Conservation (phyloP, 2,797 vertebrate genomes). For the Microcaecilia unicolor region DNA sequence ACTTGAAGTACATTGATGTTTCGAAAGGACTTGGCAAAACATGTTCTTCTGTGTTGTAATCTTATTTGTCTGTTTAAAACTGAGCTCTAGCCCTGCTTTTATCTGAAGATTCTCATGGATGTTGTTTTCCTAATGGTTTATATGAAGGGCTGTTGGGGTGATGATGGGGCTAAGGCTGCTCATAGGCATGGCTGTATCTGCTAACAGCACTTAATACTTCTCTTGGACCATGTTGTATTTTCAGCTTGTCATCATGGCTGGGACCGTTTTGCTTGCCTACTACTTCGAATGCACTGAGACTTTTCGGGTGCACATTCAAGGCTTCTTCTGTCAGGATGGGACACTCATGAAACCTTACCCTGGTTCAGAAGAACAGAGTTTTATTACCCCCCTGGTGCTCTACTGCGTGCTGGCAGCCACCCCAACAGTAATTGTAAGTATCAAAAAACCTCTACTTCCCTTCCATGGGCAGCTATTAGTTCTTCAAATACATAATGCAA, state of each 20-base stretch:
- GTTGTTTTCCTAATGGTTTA: slow-evolving; percentile 43
- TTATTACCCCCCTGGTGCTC: slow-evolving; percentile 86
- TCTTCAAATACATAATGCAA: too few species aligned
- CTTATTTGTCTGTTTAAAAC: slow-evolving; percentile 21
- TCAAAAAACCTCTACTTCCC: too few species aligned
- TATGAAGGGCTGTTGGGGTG: slow-evolving; percentile 24
- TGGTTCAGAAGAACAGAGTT: slow-evolving; percentile 82
- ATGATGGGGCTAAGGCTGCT: slow-evolving; percentile 31
- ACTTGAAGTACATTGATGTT: slow-evolving; percentile 30
- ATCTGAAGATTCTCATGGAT: slow-evolving; percentile 25
- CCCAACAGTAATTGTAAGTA: slow-evolving; percentile 87
- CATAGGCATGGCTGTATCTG: slow-evolving; percentile 11
- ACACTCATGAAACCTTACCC: slow-evolving; percentile 96
- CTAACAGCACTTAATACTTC: slow-evolving; percentile 39
- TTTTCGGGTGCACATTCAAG: slow-evolving; percentile 90
- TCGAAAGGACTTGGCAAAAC: slow-evolving; percentile 26
- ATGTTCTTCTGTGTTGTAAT: slow-evolving; percentile 8
- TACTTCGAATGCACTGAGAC: slow-evolving; percentile 95
- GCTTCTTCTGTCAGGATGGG: slow-evolving; percentile 95
- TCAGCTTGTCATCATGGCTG: slow-evolving; percentile 97
- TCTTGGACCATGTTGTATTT: slow-evolving; percentile 72
- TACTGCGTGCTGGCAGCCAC: slow-evolving; percentile 88
- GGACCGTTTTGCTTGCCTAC: slow-evolving; percentile 90
- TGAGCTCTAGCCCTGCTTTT: too few species aligned
- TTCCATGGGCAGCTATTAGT: too few species aligned